Evolutionary conservation across 2,888 invertebrate species (phyloP).

Genomic region (Thymelicus lineola): DNA sequence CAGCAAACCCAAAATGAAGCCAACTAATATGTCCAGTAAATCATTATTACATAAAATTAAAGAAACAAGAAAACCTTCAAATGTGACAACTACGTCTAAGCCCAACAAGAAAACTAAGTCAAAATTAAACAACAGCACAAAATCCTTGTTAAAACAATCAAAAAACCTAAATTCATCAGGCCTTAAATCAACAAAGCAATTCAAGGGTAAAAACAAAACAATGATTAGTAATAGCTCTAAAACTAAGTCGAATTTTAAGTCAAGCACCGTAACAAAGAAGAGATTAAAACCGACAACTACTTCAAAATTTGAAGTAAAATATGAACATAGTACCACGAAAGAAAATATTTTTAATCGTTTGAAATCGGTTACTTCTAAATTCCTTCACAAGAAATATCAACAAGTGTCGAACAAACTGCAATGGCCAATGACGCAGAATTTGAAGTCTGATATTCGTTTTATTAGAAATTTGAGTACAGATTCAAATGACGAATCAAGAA

Average conservation of each 20-base stretch:
- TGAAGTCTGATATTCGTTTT: constrained; percentile 7
- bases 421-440: neutral
- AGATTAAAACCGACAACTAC: neutral
- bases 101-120: neutral
- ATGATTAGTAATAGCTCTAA: neutral
- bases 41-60: too few relatives aligned
- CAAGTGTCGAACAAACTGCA: neutral
- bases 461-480: neutral
- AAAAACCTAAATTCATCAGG: too few relatives aligned
- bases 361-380: constrained; percentile 35
- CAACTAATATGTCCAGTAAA: too few relatives aligned
- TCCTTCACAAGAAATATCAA: constrained; percentile 32
- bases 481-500: neutral
- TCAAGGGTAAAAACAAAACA: neutral
- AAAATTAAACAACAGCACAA: neutral
- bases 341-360: constrained; percentile 31
- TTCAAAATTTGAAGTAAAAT: neutral
- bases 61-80: too few relatives aligned
- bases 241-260: neutral
- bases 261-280: neutral
- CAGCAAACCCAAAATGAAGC: neutral
- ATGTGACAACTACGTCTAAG: neutral
- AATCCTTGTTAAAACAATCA: neutral
- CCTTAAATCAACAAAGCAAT: neutral
- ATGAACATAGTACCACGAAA: neutral